phyloP scores from a whole-genome alignment of 1,140 invertebrate species.

The Macrosteles quadrilineatus region DNA sequence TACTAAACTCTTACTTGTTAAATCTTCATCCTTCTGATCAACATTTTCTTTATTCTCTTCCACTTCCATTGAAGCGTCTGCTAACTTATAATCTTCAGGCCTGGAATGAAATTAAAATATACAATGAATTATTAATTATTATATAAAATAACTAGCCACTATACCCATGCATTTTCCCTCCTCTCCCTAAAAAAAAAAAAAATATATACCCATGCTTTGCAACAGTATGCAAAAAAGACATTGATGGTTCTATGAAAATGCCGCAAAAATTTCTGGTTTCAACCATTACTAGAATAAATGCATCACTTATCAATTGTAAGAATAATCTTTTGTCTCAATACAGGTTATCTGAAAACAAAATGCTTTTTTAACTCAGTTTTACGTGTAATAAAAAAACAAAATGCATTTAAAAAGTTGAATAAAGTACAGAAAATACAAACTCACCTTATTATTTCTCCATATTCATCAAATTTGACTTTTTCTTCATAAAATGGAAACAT shows the following conservation, averaged over 20 bases:
- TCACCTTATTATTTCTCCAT: slow-evolving; percentile 87
- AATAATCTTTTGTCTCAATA: no score
- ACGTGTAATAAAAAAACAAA: no score
- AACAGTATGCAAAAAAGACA: no score
- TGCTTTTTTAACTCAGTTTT: no score
- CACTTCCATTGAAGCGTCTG: slow-evolving; percentile 61
- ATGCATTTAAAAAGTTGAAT: no score
- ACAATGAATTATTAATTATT: slow-evolving; percentile 36
- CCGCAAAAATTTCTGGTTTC: no score
- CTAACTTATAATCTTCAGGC: slow-evolving; percentile 85
- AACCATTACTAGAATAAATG: no score
- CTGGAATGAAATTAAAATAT: slow-evolving; percentile 50
- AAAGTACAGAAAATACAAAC: no score
- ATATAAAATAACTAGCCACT: neutral
- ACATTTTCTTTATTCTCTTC: slow-evolving; percentile 77
- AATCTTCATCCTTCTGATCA: slow-evolving; percentile 60
- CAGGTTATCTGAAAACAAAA: no score
- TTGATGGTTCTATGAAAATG: no score
- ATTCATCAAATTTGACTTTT: slow-evolving; percentile 90
- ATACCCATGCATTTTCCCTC: neutral
- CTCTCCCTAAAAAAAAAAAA: neutral
- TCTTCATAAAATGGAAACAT: slow-evolving; percentile 97
- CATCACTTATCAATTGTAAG: no score
- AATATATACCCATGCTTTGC: no score
- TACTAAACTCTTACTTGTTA: slow-evolving; percentile 50